These are phyloP conservation scores for Holocentrus rufus DNA, from an alignment of 2,797 vertebrate genomes.

Conservation along the genomic window DNA sequence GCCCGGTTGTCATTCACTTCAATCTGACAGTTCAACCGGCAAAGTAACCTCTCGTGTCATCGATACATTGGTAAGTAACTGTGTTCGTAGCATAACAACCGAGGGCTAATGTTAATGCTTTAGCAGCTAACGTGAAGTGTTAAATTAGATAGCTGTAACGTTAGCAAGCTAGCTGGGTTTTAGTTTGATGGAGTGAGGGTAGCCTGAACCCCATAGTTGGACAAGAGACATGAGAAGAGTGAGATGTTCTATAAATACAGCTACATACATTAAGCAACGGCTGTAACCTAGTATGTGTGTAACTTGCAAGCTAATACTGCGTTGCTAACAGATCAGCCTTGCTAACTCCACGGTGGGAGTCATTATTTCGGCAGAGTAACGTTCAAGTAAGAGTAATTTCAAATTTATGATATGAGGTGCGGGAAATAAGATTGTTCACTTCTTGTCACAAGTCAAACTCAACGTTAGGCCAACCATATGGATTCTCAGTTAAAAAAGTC, in stretches of 20 bases:
- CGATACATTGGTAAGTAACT: slow-evolving; percentile 56
- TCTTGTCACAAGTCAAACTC: neutral
- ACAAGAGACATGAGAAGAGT: too few relatives aligned
- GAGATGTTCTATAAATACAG: too few relatives aligned
- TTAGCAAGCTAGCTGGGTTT: neutral
- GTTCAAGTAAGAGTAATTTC: too few relatives aligned
- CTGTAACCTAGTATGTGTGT: too few relatives aligned
- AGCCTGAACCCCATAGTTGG: neutral
- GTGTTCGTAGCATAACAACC: neutral
- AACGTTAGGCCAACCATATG: neutral
- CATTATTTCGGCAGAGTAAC: too few relatives aligned
- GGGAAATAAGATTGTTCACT: neutral
- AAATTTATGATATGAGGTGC: neutral
- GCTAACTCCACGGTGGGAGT: too few relatives aligned
- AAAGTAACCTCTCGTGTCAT: slow-evolving; percentile 3
- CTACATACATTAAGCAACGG: too few relatives aligned
- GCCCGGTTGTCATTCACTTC: neutral
- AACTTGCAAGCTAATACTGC: too few relatives aligned
- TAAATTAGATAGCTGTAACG: neutral
- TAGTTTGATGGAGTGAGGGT: neutral
- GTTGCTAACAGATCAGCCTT: too few relatives aligned
- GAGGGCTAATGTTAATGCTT: neutral
- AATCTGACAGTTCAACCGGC: neutral
- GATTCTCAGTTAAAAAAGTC: neutral
- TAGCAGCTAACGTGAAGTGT: neutral